Conservation (phyloP, 2,888 invertebrate species). For the Cantharis lateralis region DNA sequence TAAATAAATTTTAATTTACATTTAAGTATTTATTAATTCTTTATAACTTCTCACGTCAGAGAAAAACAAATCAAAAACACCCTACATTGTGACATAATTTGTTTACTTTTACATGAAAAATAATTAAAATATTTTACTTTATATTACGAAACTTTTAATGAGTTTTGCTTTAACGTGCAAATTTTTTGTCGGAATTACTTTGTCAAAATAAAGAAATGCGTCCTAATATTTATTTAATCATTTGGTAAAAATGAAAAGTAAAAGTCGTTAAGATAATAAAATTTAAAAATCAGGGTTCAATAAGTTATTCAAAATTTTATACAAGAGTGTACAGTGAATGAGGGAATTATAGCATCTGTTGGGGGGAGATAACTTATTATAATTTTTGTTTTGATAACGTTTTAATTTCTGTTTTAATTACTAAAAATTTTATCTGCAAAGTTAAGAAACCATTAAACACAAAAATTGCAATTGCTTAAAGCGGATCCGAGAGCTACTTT, state of each 20-base stretch:
- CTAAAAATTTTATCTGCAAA: neutral
- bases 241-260: neutral
- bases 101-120: neutral
- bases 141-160: neutral
- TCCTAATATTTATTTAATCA: neutral
- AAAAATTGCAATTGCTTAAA: neutral
- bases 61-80: neutral
- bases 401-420: neutral
- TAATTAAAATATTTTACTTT: neutral
- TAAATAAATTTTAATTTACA: neutral
- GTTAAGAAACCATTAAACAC: neutral
- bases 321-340: neutral
- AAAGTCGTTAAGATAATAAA: neutral
- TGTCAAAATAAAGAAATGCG: neutral
- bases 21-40: neutral
- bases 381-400: neutral
- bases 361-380: neutral
- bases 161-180: neutral
- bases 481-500: neutral
- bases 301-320: neutral
- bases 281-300: neutral
- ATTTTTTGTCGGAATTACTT: neutral
- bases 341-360: neutral
- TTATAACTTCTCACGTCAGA: neutral
- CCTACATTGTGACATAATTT: neutral